Conservation (phyloP, 2,888 invertebrate species). For the Oxystoma pomonae region DNA sequence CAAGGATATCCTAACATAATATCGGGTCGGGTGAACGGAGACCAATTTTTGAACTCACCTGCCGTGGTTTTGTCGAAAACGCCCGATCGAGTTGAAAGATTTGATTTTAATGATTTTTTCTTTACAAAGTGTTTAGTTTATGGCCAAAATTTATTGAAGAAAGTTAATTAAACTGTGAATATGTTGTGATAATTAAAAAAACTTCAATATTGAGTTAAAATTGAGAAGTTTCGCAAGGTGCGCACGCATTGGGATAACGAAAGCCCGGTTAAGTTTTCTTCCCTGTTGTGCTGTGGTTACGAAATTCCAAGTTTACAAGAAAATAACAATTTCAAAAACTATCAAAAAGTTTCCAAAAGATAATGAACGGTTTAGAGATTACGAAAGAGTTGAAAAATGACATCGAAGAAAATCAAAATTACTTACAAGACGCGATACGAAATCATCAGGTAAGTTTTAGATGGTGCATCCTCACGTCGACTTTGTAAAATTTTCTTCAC, state of each 20-base stretch:
- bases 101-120: background rate
- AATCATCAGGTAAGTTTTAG: slow-evolving; percentile 48
- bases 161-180: too few relatives aligned
- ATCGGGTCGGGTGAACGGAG: background rate
- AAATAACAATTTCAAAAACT: background rate
- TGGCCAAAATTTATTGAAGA: too few relatives aligned
- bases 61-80: background rate
- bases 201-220: too few relatives aligned
- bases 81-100: background rate
- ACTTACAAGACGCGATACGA: slow-evolving; percentile 45
- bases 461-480: slow-evolving; percentile 10
- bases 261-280: slow-evolving; percentile 24
- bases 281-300: slow-evolving; percentile 17
- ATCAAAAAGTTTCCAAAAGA: background rate
- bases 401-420: slow-evolving; percentile 43
- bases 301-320: slow-evolving; percentile 14
- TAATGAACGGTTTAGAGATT: slow-evolving; percentile 44
- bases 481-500: slow-evolving; percentile 27
- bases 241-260: slow-evolving; percentile 12
- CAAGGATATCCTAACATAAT: background rate
- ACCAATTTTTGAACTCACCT: background rate
- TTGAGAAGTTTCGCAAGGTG: slow-evolving; percentile 23
- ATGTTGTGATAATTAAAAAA: too few relatives aligned
- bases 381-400: slow-evolving; percentile 43
- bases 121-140: background rate